Conservation (phyloP, 2,888 invertebrate species). For the Cephus sareptanus region DNA sequence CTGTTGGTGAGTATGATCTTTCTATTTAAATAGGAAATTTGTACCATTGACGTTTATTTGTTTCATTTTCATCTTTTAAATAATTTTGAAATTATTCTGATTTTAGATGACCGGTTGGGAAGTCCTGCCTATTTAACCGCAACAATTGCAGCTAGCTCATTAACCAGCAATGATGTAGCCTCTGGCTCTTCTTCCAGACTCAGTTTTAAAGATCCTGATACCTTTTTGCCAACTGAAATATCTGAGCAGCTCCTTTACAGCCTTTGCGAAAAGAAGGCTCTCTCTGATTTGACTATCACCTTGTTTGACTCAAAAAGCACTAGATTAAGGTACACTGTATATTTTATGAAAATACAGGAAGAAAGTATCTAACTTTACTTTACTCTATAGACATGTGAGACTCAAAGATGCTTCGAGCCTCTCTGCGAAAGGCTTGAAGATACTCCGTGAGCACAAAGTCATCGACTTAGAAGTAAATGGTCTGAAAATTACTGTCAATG, state of each 20-base stretch:
- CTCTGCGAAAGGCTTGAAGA: constrained; percentile 71
- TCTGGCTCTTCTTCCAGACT: constrained; percentile 49
- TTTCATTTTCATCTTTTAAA: background rate
- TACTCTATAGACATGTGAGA: constrained; percentile 67
- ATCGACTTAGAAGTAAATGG: constrained; percentile 72
- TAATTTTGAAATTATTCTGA: background rate
- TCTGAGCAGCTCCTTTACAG: constrained; percentile 70
- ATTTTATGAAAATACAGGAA: background rate
- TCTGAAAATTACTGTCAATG: constrained; percentile 71
- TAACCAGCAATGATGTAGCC: constrained; percentile 32
- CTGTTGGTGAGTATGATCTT: constrained; percentile 29
- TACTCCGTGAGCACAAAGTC: constrained; percentile 74
- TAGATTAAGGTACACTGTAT: constrained; percentile 66
- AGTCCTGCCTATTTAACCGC: constrained; percentile 4
- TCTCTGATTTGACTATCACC: constrained; percentile 72
- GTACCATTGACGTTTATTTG: background rate
- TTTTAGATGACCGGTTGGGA: constrained; percentile 14
- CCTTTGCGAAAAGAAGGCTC: constrained; percentile 70
- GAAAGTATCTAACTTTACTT: background rate
- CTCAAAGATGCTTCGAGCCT: constrained; percentile 72
- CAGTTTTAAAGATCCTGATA: constrained; percentile 69
- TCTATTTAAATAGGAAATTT: background rate
- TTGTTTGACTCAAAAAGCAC: constrained; percentile 73
- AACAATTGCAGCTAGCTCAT: constrained; percentile 18
- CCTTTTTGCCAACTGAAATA: constrained; percentile 71